Evolutionary conservation across 2,113 vertebrate genomes (phyloP), one percentile per base, ranked within the genome.

Genomic region (Lynx canadensis): DNA sequence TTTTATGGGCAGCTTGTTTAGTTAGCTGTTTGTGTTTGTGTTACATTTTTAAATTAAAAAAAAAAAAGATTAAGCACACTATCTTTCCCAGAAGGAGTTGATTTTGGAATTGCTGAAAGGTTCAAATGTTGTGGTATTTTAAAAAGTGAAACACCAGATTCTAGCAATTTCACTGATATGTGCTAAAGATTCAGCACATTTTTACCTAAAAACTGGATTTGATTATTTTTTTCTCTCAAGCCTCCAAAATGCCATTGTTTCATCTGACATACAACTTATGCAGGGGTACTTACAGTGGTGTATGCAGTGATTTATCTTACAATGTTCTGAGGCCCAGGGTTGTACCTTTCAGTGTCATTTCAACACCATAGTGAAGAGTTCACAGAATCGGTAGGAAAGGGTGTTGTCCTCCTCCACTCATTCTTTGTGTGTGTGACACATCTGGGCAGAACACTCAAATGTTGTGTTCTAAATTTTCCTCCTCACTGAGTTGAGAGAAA

Each of bases 391-490:
- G 90, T 87, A 88, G 91, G 86, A 92, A 97, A 97, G 87, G 87
- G 97, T n/a, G 88, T 93, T 80, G n/a, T n/a, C 69, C 18, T 94
- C 76, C 83, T 96, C 48, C 12, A 76, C 91, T 96, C 94, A 55
- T 63, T 94, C 80, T 95, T 91, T 89, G 91, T 95, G 66, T 95
- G 69, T 98, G 79, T 94, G 90, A 95, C 85, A 94, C 79, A 96
- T 97, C 95, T 98, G 96, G 92, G 97, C 88, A 96, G 94, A 97
- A 91, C 92, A 95, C 57, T 93, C 76, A 78, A 96, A 97, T 18
- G 36, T 55, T 89, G 87, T 93, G 79, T 74, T 96, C 80, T 91
- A 45, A 97, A 96, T 96, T 98, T 97, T 95, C 87, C 90, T 96
- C 73, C 71, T 97, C 66, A 85, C 48, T 88, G 96, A 97, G 92